These are phyloP conservation scores for Andrena hattorfiana DNA, from an alignment of 2,888 invertebrate species.

Conservation along the genomic window DNA sequence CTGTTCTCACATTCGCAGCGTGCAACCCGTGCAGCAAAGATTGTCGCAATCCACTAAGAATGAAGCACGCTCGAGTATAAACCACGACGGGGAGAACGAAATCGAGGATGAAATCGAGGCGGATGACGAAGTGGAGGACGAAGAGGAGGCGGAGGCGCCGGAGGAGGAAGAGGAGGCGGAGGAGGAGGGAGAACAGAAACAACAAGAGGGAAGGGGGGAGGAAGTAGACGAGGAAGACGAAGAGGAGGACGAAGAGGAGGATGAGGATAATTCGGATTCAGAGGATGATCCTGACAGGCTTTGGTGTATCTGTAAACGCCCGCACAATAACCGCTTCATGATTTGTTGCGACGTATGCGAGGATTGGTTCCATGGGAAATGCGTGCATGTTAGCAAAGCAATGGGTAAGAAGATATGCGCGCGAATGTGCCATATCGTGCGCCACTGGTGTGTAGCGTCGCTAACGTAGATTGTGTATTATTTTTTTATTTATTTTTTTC, in stretches of 20 bases:
- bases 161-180: background rate
- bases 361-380: slow-evolving; percentile 99
- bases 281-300: slow-evolving; percentile 97
- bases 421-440: too few species aligned
- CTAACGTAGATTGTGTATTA: background rate
- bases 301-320: slow-evolving; percentile 98
- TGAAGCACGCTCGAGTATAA: slow-evolving; percentile 2
- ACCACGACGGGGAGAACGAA: slow-evolving; percentile 19
- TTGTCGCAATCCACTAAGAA: slow-evolving; percentile 19
- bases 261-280: slow-evolving; percentile 89
- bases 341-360: slow-evolving; percentile 98
- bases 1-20: slow-evolving; percentile 20
- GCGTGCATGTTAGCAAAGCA: slow-evolving; percentile 96
- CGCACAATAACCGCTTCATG: slow-evolving; percentile 98
- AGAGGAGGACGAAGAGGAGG: slow-evolving; percentile 87
- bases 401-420: slow-evolving; percentile 87
- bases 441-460: background rate
- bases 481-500: too few species aligned
- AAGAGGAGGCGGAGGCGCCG: background rate
- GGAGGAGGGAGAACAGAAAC: background rate
- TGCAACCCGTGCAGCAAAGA: slow-evolving; percentile 46
- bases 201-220: slow-evolving; percentile 7
- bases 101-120: background rate
- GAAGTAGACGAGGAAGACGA: slow-evolving; percentile 77
- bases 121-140: background rate